phyloP scores from a whole-genome alignment of 2,888 invertebrate species.

The Entomobrya multifasciata region DNA sequence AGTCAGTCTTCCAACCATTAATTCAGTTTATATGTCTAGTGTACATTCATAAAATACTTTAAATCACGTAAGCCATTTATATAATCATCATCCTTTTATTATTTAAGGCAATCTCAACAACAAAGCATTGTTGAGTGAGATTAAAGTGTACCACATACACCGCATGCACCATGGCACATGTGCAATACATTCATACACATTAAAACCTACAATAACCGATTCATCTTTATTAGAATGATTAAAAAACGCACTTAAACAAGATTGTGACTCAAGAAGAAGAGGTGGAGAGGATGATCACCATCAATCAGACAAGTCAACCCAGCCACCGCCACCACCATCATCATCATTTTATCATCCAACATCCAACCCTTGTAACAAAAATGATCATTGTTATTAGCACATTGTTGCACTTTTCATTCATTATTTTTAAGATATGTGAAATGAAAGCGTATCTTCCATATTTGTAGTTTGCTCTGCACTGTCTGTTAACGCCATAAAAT shows the following conservation, averaged over 20 bases:
- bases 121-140: conserved; percentile 31
- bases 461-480: no score
- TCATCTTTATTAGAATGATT: conserved; percentile 27
- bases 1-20: no score
- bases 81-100: conserved; percentile 20
- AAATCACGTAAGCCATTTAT: conserved; percentile 36
- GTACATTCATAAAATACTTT: conserved; percentile 38
- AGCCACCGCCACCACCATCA: no score
- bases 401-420: conserved; percentile 9
- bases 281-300: conserved; percentile 41
- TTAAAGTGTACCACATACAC: background rate
- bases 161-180: background rate
- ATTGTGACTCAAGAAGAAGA: conserved; percentile 41
- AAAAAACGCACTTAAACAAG: conserved; percentile 48
- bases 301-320: no score
- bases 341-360: no score
- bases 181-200: background rate
- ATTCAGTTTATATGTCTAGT: background rate
- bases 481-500: no score
- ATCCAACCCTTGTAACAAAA: no score
- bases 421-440: no score
- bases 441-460: conserved; percentile 20
- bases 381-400: background rate
- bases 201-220: no score
- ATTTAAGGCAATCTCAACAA: conserved; percentile 17